Base-by-base conservation (phyloP, 2,113 vertebrate genomes). In the Vireo altiloquus region DNA sequence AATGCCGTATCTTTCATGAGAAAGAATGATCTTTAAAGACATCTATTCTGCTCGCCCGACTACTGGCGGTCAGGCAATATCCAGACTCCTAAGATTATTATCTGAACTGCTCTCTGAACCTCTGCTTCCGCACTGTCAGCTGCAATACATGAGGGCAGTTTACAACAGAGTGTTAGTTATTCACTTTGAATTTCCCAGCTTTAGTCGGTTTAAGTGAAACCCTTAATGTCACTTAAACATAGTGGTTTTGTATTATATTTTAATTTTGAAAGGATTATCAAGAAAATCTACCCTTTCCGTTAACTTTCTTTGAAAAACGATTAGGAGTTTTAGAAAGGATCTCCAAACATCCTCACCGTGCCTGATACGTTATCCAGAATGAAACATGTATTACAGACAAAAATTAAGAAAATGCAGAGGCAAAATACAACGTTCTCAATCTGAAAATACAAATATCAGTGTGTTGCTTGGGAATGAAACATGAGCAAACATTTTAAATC, bases 241-340 rank as follows among this genome's bases (percentile, higher is more conserved):
- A 93, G 92, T 90, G 94, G 23, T 95, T 97, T 95, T 95, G 79
- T 96, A 85, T 89, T 97, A 95, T 75, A 97, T 94, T 96, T 94
- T 97, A 97, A 98, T 97, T 98, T 98, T 98, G 97, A 98, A 97
- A 96, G 98, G 97, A 98, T 98, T 97, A 98, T 98, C 82, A 95
- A 49, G 95, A 95, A 96, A 97, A 96, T 96, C 97, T 98, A 97
- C 96, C 76, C 88, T 95, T 98, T 98, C 97, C 96, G 84, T 97
- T 97, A 97, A 97, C 81, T 95, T 95, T 89, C 96, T 98, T 97
- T 95, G 97, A 98, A 98, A 97, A 97, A 91, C 2, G 87, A 96
- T 95, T 96, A 95, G 81, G 89, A 78, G 82, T 98, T 97, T 97
- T 94, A 95, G 96, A 90, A 96, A 95, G 92, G 97, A 96, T 94